A percentile compares a stretch with the other conserved stretches of the same genome.
phyloP scores from a whole-genome alignment of 2,797 vertebrate species.

The Chromis chromis region DNA sequence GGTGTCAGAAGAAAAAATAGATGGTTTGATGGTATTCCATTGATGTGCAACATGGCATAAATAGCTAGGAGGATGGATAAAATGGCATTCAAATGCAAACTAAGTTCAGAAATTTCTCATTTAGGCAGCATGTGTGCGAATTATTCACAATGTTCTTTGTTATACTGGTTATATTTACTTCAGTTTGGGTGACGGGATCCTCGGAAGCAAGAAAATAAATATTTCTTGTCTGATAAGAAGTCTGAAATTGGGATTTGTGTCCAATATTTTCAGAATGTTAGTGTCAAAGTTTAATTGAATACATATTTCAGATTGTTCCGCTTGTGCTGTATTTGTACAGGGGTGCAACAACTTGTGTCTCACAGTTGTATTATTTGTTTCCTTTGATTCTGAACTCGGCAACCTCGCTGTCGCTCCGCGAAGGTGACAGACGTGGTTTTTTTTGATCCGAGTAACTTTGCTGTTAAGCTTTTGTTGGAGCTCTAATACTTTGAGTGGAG shows the following conservation, averaged over 20 bases:
- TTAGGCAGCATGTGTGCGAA: neutral
- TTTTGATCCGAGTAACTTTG: neutral
- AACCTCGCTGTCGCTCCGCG: neutral
- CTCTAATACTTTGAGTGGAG: neutral
- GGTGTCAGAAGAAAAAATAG: conserved; percentile 4
- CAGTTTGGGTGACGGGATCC: neutral
- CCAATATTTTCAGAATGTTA: neutral
- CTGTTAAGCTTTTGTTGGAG: neutral
- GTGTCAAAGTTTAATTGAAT: neutral
- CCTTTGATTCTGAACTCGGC: conserved; percentile 6
- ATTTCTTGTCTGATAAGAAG: neutral
- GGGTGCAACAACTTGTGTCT: neutral
- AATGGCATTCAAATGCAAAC: conserved; percentile 30
- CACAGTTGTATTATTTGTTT: neutral
- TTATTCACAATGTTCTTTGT: conserved; percentile 6
- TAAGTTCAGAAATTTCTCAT: neutral
- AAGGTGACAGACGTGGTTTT: conserved; percentile 8
- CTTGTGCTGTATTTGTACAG: neutral
- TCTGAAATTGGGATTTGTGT: neutral
- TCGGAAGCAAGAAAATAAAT: neutral
- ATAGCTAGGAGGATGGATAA: conserved; percentile 18
- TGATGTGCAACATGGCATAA: conserved; percentile 20
- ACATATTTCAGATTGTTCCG: neutral
- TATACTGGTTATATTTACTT: neutral
- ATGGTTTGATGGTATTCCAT: conserved; percentile 16